A percentile compares a stretch with the other conserved stretches of the same genome.
phyloP scores from a whole-genome alignment of 2,888 invertebrate species.

The Cheilosia vulpina region DNA sequence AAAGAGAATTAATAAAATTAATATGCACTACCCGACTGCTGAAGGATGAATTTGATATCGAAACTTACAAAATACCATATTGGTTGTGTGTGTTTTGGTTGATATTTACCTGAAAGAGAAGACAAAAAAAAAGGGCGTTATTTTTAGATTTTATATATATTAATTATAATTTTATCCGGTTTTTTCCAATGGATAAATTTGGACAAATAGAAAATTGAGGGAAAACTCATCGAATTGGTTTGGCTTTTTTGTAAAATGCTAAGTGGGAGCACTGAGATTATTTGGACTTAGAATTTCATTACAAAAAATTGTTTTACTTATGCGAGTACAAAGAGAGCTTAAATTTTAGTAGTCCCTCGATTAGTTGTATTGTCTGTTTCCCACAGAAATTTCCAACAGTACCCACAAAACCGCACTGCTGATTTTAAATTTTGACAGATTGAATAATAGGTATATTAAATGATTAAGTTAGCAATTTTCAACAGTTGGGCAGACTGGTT shows the following conservation, averaged over 20 bases:
- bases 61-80: constrained; percentile 6
- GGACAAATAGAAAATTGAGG: no score
- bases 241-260: background rate
- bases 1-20: constrained; percentile 1
- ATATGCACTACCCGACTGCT: background rate
- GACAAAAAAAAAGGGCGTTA: background rate
- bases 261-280: background rate
- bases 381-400: no score
- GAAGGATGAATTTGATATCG: background rate
- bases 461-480: no score
- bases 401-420: no score
- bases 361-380: no score
- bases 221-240: background rate
- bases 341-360: no score
- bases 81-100: background rate
- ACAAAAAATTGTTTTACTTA: no score
- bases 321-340: no score
- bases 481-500: no score
- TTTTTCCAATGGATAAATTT: background rate
- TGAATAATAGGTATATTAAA: no score
- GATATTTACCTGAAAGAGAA: constrained; percentile 58
- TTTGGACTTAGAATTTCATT: no score
- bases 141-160: background rate
- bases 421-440: no score
- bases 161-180: background rate